Evolutionary conservation across 2,797 vertebrate genomes (phyloP).

Genomic region (Ciconia nigra): DNA sequence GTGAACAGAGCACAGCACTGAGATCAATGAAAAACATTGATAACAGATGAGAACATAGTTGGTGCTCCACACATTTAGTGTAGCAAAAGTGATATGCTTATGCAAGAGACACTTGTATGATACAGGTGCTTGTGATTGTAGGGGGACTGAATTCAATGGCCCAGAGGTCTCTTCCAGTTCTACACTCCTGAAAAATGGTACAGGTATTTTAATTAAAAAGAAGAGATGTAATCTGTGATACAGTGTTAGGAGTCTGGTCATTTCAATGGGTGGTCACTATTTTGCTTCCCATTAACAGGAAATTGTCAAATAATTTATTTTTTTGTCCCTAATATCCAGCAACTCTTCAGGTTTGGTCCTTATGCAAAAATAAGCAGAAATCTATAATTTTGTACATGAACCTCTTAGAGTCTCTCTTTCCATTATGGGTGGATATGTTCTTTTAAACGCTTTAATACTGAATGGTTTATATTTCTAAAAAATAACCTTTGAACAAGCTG

Average conservation of each 20-base stretch:
- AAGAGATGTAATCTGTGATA: neutral
- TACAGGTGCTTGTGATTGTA: neutral
- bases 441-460: neutral
- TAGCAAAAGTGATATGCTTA: neutral
- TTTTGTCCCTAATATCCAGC: neutral
- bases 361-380: neutral
- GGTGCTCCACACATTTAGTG: neutral
- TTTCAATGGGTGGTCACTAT: neutral
- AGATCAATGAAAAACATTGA: slow-evolving; percentile 10
- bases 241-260: neutral
- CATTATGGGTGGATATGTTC: neutral
- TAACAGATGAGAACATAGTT: neutral
- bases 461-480: neutral
- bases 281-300: neutral
- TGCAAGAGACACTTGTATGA: neutral
- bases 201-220: neutral
- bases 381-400: neutral
- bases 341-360: neutral
- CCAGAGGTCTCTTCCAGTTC: neutral
- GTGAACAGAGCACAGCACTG: neutral
- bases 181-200: neutral
- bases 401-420: neutral
- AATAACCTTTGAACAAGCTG: neutral
- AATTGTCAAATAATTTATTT: neutral
- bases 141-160: neutral